Conservation (phyloP, 2,797 vertebrate species). For the Miichthys miiuy region DNA sequence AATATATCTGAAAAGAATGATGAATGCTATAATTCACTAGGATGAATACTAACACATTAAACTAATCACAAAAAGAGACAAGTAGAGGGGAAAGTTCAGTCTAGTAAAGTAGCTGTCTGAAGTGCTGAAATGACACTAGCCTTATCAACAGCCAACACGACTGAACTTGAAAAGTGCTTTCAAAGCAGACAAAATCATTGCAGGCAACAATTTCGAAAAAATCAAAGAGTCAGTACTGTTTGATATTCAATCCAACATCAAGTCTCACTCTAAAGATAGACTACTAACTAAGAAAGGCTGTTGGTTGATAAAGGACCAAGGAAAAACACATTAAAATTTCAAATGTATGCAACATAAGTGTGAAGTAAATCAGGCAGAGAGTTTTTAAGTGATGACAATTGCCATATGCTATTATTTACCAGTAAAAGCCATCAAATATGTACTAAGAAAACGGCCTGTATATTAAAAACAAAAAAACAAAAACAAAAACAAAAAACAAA, state of each 20-base stretch:
- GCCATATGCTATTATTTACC: fast-evolving
- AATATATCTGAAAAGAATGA: too few relatives aligned
- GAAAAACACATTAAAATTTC: too few relatives aligned
- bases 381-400: background rate
- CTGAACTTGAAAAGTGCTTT: too few relatives aligned
- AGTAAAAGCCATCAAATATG: fast-evolving
- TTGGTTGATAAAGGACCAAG: background rate
- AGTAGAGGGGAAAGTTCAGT: fast-evolving
- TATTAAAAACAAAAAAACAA: background rate
- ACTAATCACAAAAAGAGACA: too few relatives aligned
- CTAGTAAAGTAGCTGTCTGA: background rate
- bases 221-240: too few relatives aligned
- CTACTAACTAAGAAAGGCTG: background rate
- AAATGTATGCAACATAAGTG: background rate
- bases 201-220: too few relatives aligned
- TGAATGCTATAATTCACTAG: too few relatives aligned
- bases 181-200: too few relatives aligned
- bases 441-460: background rate
- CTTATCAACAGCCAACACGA: background rate
- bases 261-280: background rate
- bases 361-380: too few relatives aligned
- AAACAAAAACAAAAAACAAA: background rate
- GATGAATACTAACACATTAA: too few relatives aligned
- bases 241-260: too few relatives aligned
- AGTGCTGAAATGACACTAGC: background rate